Conservation (phyloP, 2,797 vertebrate genomes). For the Diplodus sargus region DNA sequence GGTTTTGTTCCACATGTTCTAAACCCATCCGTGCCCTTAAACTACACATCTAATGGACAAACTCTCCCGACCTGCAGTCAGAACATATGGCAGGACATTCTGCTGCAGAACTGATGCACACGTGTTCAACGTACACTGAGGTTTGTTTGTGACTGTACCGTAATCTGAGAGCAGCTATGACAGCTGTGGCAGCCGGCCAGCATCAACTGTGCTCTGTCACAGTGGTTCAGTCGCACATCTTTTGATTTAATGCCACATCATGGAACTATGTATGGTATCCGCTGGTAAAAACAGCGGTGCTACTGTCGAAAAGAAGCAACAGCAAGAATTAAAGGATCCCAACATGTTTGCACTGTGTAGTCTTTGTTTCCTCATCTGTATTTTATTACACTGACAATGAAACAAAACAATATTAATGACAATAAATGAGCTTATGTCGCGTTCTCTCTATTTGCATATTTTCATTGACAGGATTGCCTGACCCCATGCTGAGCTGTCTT, state of each 20-base stretch:
- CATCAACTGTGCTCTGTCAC: not conserved
- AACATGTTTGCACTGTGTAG: conserved; percentile 6
- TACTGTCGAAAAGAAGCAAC: not conserved
- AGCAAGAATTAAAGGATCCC: conserved; percentile 9
- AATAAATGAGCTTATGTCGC: not conserved
- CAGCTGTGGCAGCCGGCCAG: not conserved
- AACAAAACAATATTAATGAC: not conserved
- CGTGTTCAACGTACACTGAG: not conserved
- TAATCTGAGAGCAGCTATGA: conserved; percentile 3
- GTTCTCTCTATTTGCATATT: not conserved
- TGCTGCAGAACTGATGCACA: not conserved
- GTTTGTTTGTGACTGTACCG: not conserved
- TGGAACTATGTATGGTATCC: conserved; percentile 8
- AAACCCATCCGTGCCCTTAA: not conserved
- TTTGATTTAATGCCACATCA: conserved; percentile 17
- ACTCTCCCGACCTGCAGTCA: not conserved
- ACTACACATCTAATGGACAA: not conserved
- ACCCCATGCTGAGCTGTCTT: not conserved
- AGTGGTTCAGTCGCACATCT: conserved; percentile 1
- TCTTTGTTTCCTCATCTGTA: conserved; percentile 23
- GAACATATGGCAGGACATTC: not conserved
- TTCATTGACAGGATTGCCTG: not conserved
- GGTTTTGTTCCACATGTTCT: not conserved
- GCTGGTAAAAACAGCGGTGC: conserved; percentile 4
- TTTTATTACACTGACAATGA: not conserved